phyloP scores from a whole-genome alignment of 2,888 invertebrate genomes.

The Criorhina ranunculi region DNA sequence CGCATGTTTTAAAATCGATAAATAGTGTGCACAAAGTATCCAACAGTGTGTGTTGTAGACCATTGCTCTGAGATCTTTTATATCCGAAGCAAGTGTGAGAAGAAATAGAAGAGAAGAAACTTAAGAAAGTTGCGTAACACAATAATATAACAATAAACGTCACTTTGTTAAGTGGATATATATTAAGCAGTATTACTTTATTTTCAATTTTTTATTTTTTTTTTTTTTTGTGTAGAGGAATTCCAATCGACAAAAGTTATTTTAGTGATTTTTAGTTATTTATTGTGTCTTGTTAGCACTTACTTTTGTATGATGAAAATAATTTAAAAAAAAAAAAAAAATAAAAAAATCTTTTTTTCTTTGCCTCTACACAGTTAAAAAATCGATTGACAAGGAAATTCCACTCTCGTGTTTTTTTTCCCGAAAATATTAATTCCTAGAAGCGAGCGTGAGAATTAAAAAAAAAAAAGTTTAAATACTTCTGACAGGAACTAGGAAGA shows the following conservation, averaged over 20 bases:
- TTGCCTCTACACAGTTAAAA: slow-evolving; percentile 36
- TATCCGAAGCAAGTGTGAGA: not conserved
- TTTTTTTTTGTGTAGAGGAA: no score
- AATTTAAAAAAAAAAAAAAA: no score
- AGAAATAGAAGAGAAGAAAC: not conserved
- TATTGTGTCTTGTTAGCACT: no score
- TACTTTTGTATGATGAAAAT: no score
- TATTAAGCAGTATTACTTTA: not conserved
- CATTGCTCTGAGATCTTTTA: not conserved
- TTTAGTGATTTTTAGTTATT: no score
- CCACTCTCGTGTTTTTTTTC: slow-evolving; percentile 1
- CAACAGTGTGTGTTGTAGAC: not conserved
- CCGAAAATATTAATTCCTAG: not conserved
- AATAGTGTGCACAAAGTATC: not conserved
- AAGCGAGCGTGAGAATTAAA: not conserved
- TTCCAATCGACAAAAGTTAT: no score
- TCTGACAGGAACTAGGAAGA: not conserved
- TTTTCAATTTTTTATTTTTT: no score
- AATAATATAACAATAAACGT: slow-evolving; percentile 38
- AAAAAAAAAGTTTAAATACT: no score
- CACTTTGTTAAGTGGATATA: slow-evolving; percentile 27
- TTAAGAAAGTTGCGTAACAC: slow-evolving; percentile 43
- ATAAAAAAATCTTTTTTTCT: no score
- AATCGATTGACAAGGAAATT: slow-evolving; percentile 44
- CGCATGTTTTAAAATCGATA: no score